A percentile compares a stretch with the other conserved stretches of the same genome.
phyloP scores from a whole-genome alignment of 1,140 invertebrate genomes.

The Drosophila funebris region DNA sequence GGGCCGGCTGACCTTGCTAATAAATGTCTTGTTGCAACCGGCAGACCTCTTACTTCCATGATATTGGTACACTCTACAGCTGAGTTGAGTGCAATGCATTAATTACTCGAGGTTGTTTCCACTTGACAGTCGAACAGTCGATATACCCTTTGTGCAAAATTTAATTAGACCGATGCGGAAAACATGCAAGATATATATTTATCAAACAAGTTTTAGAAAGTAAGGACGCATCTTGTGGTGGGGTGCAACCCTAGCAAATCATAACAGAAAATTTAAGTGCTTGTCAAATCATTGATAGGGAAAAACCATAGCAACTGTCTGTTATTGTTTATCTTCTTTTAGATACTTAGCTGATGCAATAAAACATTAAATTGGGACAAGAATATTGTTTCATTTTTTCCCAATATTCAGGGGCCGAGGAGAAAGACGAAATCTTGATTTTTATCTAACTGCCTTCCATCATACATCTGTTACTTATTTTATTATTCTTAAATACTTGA shows the following conservation, averaged over 20 bases:
- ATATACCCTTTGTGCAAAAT: constrained; percentile 37
- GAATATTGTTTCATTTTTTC: too few species aligned
- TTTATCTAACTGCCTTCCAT: too few species aligned
- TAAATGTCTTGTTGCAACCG: constrained; percentile 23
- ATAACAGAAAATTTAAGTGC: constrained; percentile 5
- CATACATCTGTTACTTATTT: not conserved
- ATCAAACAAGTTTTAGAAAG: constrained; percentile 36
- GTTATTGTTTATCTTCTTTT: not conserved
- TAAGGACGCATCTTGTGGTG: not conserved
- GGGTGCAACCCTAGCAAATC: not conserved
- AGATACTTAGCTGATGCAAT: constrained; percentile 10
- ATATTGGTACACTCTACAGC: not conserved
- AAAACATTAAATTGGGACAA: not conserved
- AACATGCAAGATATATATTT: constrained; percentile 8
- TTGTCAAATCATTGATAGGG: constrained; percentile 52
- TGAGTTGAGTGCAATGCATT: not conserved
- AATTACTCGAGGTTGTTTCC: constrained; percentile 11
- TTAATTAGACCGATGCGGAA: constrained; percentile 28
- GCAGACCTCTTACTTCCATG: constrained; percentile 32
- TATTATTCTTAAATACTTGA: not conserved
- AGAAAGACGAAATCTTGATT: too few species aligned
- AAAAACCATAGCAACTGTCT: constrained; percentile 18
- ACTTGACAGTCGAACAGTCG: not conserved
- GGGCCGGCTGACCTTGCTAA: constrained; percentile 35
- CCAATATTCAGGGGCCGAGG: too few species aligned